Evolutionary conservation across 2,888 invertebrate species (phyloP).

Genomic region (Acronicta alni): DNA sequence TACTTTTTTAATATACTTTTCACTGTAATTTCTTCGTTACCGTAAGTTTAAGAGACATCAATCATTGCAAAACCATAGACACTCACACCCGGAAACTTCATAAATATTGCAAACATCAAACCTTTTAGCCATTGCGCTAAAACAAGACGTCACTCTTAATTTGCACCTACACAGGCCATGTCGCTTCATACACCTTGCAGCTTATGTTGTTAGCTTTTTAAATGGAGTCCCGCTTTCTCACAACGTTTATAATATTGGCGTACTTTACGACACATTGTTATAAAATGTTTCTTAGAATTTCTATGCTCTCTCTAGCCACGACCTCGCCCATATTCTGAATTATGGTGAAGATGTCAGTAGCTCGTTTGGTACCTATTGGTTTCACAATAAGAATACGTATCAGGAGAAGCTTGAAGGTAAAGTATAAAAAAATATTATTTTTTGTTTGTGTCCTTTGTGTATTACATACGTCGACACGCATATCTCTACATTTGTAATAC

Average conservation of each 20-base stretch:
- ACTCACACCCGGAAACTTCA: too few species aligned
- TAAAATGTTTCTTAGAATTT: conserved; percentile 33
- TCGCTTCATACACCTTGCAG: conserved; percentile 5
- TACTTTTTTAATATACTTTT: too few species aligned
- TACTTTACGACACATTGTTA: conserved; percentile 53
- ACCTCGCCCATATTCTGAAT: conserved; percentile 9
- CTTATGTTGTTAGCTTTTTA: conserved; percentile 21
- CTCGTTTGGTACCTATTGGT: neutral
- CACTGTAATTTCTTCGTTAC: too few species aligned
- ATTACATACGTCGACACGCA: too few species aligned
- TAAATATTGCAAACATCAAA: too few species aligned
- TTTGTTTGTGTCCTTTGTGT: too few species aligned
- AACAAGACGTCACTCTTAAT: neutral
- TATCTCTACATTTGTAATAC: neutral
- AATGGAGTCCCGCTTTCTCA: conserved; percentile 32
- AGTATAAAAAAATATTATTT: too few species aligned
- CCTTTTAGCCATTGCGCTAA: neutral
- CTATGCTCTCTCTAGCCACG: conserved; percentile 5
- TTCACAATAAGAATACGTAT: neutral
- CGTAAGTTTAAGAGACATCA: too few species aligned
- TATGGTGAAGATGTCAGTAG: neutral
- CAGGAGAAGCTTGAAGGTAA: too few species aligned
- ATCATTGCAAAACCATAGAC: too few species aligned
- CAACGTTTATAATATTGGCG: conserved; percentile 20
- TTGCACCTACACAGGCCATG: conserved; percentile 1